Percentiles rank a stretch among this genome's conserved stretches.
Conservation (phyloP, 1,140 invertebrate genomes). For the Eubasilissa regina region DNA sequence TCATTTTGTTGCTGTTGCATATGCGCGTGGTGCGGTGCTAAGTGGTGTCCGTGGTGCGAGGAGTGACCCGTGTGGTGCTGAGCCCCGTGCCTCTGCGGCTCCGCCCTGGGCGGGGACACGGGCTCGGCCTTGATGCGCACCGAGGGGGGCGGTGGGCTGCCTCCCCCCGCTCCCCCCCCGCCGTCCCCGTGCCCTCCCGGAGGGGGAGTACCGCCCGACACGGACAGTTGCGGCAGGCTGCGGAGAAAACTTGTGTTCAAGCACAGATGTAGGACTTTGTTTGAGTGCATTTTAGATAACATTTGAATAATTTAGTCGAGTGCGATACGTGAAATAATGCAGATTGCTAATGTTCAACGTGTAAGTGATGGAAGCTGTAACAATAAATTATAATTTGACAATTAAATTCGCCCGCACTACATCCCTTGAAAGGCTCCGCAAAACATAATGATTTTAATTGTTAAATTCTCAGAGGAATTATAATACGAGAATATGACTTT, state of each 20-base stretch:
- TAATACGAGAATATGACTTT: too few relatives aligned
- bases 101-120: conserved; percentile 87
- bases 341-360: too few relatives aligned
- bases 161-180: conserved; percentile 40
- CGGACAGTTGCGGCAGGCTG: conserved; percentile 84
- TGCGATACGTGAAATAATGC: too few relatives aligned
- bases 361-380: too few relatives aligned
- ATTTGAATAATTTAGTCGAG: too few relatives aligned
- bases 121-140: conserved; percentile 96
- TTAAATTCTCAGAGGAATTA: too few relatives aligned
- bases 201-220: conserved; percentile 88
- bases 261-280: conserved; percentile 28
- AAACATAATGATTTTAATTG: too few relatives aligned
- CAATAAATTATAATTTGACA: too few relatives aligned
- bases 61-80: conserved; percentile 70
- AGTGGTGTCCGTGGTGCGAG: conserved; percentile 62
- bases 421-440: too few relatives aligned
- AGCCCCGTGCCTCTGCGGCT: conserved; percentile 66
- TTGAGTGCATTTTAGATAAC: neutral
- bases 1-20: conserved; percentile 70
- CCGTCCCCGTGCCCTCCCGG: conserved; percentile 70
- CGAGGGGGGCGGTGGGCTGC: conserved; percentile 70
- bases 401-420: too few relatives aligned
- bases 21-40: conserved; percentile 58
- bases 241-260: conserved; percentile 38